Base-by-base conservation (phyloP, 2,888 invertebrate species). In the Eupithecia abbreviata region DNA sequence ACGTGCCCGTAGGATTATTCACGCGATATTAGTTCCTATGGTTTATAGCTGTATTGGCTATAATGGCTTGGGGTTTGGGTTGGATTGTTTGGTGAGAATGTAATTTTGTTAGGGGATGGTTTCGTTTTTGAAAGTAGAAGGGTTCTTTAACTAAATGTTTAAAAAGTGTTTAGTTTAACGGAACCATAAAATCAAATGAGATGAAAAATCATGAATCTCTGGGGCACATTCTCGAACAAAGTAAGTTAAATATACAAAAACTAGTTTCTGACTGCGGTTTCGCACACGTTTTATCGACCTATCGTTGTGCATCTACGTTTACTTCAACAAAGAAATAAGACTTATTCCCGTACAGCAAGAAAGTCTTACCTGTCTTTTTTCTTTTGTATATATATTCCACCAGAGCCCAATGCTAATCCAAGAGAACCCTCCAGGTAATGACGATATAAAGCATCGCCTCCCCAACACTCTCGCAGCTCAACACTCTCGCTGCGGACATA, bases 1-100 rank as follows among this genome's bases (percentile, higher is more conserved):
- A 92, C 92, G 91, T 89, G 90, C 85, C 12, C 79, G 78, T 79
- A 74, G 78, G 81, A 81, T 82, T 80, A 81, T 82, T 77, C 79
- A 80, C 80, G 79, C 79, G 75, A 78, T 81, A 83, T 83, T 82
- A 83, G 74, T 78, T 82, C 77, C 77, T 73, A 82, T 83, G 81
- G 80, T 81, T 83, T 81, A 82, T 71, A 71, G 51, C 71, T 78
- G 76, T 76, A 75, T 78, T 74, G 79, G 76, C 73, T 76, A 75
- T 75, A 76, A 45, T 72, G 71, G 51, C 68, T 71, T 75, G 13
- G 72, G 71, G 58, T n/a, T 72, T 69, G 51, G 62, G 66, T 3
- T 13, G 62, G 66, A 49, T 70, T 75, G 69, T 77, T 77, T 62
- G 71, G 71, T 74, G 45, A 10, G 30, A 70, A 13, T 30, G 47